Evolutionary conservation across 2,797 vertebrate genomes (phyloP).

Genomic region (Chaetodon trifasciatus): DNA sequence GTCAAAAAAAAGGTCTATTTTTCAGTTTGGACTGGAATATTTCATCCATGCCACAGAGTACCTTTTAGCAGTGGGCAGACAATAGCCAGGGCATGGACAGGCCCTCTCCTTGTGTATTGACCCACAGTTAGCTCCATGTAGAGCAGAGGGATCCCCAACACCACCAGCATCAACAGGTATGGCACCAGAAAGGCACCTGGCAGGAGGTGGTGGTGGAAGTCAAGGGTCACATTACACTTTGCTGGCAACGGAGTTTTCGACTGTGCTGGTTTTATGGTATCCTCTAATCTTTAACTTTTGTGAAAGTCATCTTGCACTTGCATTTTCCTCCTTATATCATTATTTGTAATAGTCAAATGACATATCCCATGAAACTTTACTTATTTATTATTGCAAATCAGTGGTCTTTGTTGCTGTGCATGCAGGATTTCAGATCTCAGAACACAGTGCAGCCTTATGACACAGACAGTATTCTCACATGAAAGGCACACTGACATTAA

Average conservation of each 20-base stretch:
- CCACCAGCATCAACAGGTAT: conserved; percentile 85
- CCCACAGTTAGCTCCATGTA: conserved; percentile 86
- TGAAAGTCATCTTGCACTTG: neutral
- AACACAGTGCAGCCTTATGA: neutral
- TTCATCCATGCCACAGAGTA: conserved; percentile 30
- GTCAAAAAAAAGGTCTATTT: neutral
- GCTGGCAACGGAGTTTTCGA: neutral
- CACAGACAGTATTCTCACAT: neutral
- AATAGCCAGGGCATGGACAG: conserved; percentile 81
- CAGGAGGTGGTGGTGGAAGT: neutral
- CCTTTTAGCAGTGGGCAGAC: conserved; percentile 87
- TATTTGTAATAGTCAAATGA: neutral
- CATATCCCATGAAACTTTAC: neutral
- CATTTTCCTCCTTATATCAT: neutral
- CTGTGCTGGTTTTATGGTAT: neutral
- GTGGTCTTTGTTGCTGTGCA: neutral
- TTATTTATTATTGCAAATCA: neutral
- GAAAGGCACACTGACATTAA: neutral
- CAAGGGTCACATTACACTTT: neutral
- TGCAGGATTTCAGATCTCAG: neutral
- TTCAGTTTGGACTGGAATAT: neutral
- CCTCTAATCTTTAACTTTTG: conserved; percentile 40
- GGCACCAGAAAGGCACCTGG: conserved; percentile 87
- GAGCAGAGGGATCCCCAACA: conserved; percentile 87
- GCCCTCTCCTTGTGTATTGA: conserved; percentile 83